A percentile compares a stretch with the other conserved stretches of the same genome.
Conservation (phyloP, 2,113 vertebrate species). For the Arvicanthis niloticus region DNA sequence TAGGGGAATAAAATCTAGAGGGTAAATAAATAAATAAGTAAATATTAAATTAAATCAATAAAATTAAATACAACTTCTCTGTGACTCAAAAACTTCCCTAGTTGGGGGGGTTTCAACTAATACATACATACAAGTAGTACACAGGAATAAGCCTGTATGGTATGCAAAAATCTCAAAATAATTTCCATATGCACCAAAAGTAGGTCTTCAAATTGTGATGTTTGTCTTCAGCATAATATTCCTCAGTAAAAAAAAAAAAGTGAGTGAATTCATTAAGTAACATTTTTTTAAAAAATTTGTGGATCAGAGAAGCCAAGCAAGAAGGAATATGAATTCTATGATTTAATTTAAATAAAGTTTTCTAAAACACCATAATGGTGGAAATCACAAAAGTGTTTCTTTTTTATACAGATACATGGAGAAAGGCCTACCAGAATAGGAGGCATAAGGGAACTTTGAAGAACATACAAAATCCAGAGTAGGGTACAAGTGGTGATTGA, state of each 20-base stretch:
- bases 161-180: not conserved
- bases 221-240: not conserved
- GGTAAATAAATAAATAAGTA: too few species aligned
- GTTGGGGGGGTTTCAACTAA: not conserved
- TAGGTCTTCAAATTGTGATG: not conserved
- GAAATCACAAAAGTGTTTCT: not conserved
- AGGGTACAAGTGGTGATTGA: not conserved
- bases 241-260: not conserved
- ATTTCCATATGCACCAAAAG: not conserved
- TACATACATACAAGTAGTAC: not conserved
- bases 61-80: not conserved
- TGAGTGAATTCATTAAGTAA: not conserved
- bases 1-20: too few species aligned
- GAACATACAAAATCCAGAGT: not conserved
- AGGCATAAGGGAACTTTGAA: not conserved
- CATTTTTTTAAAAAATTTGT: not conserved
- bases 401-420: not conserved
- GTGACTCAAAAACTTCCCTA: not conserved
- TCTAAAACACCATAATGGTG: not conserved
- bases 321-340: not conserved
- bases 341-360: not conserved
- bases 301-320: not conserved
- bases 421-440: not conserved
- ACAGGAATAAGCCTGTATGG: not conserved
- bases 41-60: not conserved